Evolutionary conservation across 2,797 vertebrate species (phyloP), one percentile per base, ranked within the genome.

Genomic region (Gymnocypris eckloni): DNA sequence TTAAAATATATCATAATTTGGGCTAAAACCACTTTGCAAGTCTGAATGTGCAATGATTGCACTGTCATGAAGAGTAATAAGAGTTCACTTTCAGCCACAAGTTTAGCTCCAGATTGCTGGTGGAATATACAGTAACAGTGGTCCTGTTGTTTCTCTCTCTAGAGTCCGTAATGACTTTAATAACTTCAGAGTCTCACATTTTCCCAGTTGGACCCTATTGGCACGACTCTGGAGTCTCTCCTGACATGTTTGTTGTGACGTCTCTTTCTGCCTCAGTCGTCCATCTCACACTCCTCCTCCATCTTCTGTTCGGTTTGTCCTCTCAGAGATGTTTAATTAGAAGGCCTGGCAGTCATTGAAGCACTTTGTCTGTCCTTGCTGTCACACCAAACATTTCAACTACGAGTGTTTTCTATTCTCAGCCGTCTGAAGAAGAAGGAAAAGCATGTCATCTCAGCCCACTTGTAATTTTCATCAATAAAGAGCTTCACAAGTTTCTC

Each of bases 281-380:
- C 83, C 43, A 25, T 33, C 39, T n/a, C 64, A 0, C 20, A 20
- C 61, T 13, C 75, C 59, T 64, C 37, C 52, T 79, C 28, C n/a
- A 64, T 79, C 4, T 79, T 64, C 59, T 41, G 52, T 79, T 64
- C 54, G 9, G 20, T 61, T 61, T 78, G 76, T 41, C 37, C 50
- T 20, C 67, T 52, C 75, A 82, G 82, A 82, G 50, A 79, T 59
- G 75, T 83, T 82, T 87, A 88, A 89, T 89, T 85, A 85, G 82
- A 87, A 71, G 80, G 22, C 56, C 48, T 78, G 75, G 75, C 75
- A 37, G 73, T 54, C 73, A 54, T 22, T 54, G 50, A 33, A 25
- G 37, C 7, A 6, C 12, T 59, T 59, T 0, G 4, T 78, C 37
- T 78, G 76, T 43, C 52, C 76, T 78, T 78, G 52, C 13, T 4